Conservation (phyloP, 2,797 vertebrate species). For the Molothrus ater region DNA sequence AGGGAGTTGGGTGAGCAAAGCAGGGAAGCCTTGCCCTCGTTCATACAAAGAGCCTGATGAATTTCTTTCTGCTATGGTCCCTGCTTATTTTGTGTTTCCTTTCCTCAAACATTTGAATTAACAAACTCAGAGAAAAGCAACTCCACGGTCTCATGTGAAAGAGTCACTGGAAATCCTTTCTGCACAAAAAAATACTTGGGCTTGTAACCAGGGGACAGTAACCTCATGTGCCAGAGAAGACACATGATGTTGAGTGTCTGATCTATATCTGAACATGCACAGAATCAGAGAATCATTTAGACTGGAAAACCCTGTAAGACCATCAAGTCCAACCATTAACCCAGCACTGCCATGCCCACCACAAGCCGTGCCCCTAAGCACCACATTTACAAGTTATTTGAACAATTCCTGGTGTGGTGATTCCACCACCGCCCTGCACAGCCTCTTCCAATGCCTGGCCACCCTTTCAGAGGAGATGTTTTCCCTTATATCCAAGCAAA, state of each 20-base stretch:
- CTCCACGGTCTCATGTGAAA: neutral
- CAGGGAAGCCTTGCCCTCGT: neutral
- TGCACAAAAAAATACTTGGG: neutral
- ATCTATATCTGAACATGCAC: neutral
- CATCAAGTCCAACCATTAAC: neutral
- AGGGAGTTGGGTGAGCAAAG: slow-evolving; percentile 1
- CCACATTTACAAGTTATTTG: accelerated
- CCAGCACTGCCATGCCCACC: neutral
- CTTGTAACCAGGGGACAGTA: neutral
- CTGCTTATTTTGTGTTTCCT: neutral
- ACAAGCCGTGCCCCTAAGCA: neutral
- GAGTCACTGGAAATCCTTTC: neutral
- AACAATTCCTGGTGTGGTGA: neutral
- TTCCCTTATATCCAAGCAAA: neutral
- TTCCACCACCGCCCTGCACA: neutral
- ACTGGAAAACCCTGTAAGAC: neutral
- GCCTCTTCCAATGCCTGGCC: neutral
- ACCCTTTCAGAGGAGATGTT: neutral
- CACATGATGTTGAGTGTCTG: neutral
- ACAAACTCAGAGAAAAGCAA: neutral
- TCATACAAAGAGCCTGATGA: neutral
- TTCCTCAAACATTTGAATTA: neutral
- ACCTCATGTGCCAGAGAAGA: neutral
- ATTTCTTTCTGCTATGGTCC: neutral
- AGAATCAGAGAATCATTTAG: neutral